These are phyloP conservation scores for Lydus trimaculatus DNA, from an alignment of 2,888 invertebrate species.

Conservation along the genomic window DNA sequence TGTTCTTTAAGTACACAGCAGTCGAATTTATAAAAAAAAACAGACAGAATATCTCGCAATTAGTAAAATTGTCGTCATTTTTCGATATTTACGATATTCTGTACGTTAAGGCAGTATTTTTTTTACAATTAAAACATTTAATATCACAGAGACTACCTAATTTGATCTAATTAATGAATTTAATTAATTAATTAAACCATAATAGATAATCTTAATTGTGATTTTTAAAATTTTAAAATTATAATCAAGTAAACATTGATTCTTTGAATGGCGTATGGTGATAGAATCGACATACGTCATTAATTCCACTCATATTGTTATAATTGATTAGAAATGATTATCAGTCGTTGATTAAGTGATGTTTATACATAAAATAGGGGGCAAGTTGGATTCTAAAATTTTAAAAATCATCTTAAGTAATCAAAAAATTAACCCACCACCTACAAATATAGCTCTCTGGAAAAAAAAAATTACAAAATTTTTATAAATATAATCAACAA, in stretches of 20 bases:
- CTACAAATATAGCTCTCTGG: not conserved
- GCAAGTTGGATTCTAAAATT: not conserved
- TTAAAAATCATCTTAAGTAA: not conserved
- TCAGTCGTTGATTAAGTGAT: not conserved
- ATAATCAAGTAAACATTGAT: no score
- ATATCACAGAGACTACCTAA: not conserved
- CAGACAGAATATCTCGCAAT: not conserved
- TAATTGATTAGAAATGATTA: no score
- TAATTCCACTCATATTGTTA: no score
- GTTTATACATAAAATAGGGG: not conserved
- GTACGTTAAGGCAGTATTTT: not conserved
- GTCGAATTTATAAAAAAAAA: not conserved
- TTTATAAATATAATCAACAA: conserved; percentile 2
- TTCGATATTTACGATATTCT: not conserved
- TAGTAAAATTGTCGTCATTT: not conserved
- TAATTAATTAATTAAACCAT: no score
- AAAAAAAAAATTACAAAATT: not conserved
- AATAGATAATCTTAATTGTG: not conserved
- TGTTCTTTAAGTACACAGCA: not conserved
- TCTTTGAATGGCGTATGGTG: no score
- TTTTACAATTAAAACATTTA: no score
- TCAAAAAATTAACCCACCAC: not conserved
- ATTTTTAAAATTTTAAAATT: conserved; percentile 1
- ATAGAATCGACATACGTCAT: no score
- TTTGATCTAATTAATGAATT: not conserved